phyloP scores from a whole-genome alignment of 2,113 vertebrate genomes.

The Eretmochelys imbricata region DNA sequence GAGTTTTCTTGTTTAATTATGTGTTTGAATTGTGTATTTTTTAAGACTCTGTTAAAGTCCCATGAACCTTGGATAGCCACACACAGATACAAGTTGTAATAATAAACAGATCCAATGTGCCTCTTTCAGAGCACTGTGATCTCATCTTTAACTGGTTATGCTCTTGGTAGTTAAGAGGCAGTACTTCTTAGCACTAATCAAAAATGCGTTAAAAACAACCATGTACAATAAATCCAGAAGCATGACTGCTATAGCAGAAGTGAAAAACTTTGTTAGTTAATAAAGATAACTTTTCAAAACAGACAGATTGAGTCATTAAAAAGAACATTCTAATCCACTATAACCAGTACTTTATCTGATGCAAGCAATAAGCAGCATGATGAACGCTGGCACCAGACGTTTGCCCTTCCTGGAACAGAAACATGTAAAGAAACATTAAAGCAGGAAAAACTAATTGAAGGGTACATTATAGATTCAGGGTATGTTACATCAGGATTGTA shows the following conservation, averaged over 20 bases:
- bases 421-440: neutral
- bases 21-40: neutral
- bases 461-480: neutral
- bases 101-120: neutral
- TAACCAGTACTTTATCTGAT: neutral
- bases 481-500: neutral
- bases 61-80: neutral
- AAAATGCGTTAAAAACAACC: neutral
- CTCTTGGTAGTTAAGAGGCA: neutral
- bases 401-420: neutral
- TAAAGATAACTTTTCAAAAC: neutral
- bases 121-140: neutral
- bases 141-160: neutral
- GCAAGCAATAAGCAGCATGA: neutral
- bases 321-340: neutral
- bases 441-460: neutral
- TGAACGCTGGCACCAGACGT: neutral
- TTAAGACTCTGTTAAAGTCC: neutral
- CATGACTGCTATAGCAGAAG: neutral
- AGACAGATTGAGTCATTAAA: neutral
- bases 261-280: fast-evolving
- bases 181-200: neutral
- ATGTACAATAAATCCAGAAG: neutral
- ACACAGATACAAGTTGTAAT: neutral
- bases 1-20: neutral